These are phyloP conservation scores for Azorinus chamasolen DNA, from an alignment of 2,888 invertebrate genomes.

Conservation along the genomic window DNA sequence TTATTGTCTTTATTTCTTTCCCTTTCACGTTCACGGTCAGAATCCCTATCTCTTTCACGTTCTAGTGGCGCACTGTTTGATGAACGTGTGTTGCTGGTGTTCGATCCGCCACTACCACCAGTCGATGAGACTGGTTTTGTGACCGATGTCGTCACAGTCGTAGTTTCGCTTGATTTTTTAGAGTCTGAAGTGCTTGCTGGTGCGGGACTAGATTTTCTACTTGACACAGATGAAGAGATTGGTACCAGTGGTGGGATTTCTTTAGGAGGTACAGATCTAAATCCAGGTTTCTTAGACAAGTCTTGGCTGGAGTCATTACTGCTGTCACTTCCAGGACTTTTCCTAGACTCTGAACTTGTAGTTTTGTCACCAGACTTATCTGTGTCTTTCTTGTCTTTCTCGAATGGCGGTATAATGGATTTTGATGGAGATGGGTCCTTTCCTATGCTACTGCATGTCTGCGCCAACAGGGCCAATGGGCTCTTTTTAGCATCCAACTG, in stretches of 20 bases:
- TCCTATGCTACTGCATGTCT: constrained; percentile 98
- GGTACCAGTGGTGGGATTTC: constrained; percentile 84
- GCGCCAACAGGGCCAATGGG: constrained; percentile 96
- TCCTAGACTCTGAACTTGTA: constrained; percentile 60
- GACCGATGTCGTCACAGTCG: constrained; percentile 53
- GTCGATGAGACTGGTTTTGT: constrained; percentile 64
- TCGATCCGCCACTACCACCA: constrained; percentile 41
- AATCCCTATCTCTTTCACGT: constrained; percentile 43
- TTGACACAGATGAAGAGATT: constrained; percentile 61
- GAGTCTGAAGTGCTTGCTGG: constrained; percentile 42
- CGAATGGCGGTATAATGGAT: constrained; percentile 88
- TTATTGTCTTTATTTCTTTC: constrained; percentile 50
- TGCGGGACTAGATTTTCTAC: constrained; percentile 48
- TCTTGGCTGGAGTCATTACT: constrained; percentile 74
- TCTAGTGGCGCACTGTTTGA: constrained; percentile 50
- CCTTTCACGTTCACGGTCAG: constrained; percentile 51
- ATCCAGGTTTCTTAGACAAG: constrained; percentile 74
- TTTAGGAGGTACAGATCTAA: constrained; percentile 81
- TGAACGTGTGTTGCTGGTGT: constrained; percentile 36
- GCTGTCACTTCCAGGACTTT: constrained; percentile 70
- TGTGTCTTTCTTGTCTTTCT: constrained; percentile 75
- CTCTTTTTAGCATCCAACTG: constrained; percentile 99
- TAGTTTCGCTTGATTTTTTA: constrained; percentile 36
- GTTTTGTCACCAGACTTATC: constrained; percentile 73
- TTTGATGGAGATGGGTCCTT: constrained; percentile 91